Evolutionary conservation across 2,888 invertebrate genomes (phyloP), one percentile per base, ranked within the genome.

Genomic region (Eretmocerus hayati): DNA sequence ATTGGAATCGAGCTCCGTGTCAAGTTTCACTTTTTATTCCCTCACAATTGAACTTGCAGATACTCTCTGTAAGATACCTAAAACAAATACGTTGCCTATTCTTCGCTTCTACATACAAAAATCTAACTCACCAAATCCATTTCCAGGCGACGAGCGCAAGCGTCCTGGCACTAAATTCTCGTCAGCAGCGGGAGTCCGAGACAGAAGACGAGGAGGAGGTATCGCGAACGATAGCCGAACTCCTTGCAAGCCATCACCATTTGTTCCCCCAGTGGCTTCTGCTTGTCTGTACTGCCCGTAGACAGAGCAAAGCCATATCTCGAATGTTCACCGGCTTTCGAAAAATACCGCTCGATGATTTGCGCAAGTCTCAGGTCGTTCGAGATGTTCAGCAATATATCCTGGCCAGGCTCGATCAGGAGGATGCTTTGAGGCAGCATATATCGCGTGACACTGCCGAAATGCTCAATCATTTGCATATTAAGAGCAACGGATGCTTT

Each of bases 311-410:
- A 66, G 80, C 84, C 60, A 88, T 84, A 64, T 83, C 87, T 11
- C 55, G 84, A 65, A 84, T 88, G 83, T 88, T 89, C 62, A 81
- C 87, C 56, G 83, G 94, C 5, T 95, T 94, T 72, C 80, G 94
- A 19, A 95, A 94, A 73, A 83, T 96, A 57, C 86, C 88, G 1
- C 71, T 96, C 59, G 96, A 96, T 64, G 95, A 96, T 74, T 71
- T 95, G 52, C 79, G 92, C 19, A 90, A 87, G 50, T 84, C 85
- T 1, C 87, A 89, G 71, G 94, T 96, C 5, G 89, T 95, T 0
- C 83, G 92, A 5, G 96, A 96, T 69, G 92, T 95, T 0, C 95
- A 96, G 69, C 86, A 94, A 62, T 96, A 95, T 65, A 95, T 96
- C 50, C 78, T 95, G 11, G 87, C 88, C 3, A 76, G 95, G 2